Conservation (phyloP, 2,113 vertebrate species). For the Microtus oregoni region DNA sequence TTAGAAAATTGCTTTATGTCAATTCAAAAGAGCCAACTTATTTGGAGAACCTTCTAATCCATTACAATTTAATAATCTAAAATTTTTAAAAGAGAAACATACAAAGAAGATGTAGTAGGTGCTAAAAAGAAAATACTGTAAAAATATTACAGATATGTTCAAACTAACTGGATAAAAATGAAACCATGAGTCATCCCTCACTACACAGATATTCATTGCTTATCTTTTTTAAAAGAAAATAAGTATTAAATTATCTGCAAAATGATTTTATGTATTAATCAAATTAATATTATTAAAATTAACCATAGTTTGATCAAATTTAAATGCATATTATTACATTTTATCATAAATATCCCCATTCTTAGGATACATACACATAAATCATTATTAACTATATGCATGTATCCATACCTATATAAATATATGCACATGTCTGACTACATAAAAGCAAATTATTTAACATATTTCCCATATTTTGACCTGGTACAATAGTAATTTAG, state of each 20-base stretch:
- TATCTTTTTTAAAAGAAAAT: neutral
- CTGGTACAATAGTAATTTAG: neutral
- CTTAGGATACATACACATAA: neutral
- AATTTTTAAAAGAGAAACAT: neutral
- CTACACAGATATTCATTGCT: neutral
- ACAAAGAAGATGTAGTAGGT: neutral
- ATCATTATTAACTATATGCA: neutral
- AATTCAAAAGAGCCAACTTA: neutral
- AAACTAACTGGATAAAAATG: neutral
- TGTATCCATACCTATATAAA: neutral
- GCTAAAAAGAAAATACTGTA: neutral
- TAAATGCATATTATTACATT: neutral
- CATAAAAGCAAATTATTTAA: neutral
- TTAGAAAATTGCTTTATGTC: neutral
- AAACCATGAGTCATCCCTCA: neutral
- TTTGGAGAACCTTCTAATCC: neutral
- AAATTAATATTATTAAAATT: neutral
- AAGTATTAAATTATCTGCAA: conserved; percentile 24
- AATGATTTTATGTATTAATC: neutral
- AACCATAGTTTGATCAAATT: neutral
- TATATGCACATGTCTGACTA: neutral
- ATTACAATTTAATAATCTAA: neutral
- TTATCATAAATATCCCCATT: neutral
- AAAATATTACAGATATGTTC: neutral
- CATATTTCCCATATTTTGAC: neutral